Evolutionary conservation across 2,888 invertebrate species (phyloP), one percentile per base, ranked within the genome.

Genomic region (Drosophila kanekoi): DNA sequence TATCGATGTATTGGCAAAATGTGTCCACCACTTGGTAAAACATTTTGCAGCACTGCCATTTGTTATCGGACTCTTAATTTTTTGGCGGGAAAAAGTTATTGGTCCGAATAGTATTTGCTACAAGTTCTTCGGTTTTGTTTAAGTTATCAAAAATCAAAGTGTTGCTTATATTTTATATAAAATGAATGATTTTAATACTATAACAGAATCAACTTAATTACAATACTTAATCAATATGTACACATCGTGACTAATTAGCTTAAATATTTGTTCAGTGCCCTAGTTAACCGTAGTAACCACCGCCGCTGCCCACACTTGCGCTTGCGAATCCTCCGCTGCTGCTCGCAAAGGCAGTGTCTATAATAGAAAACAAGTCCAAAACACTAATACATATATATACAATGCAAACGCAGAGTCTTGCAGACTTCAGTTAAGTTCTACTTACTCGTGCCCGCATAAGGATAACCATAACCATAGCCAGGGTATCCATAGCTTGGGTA

Each of bases 291-390:
- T 87, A 86, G 37, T 77, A 86, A 32, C 84, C 83, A 11, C 69
- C 79, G 28, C 81, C 87, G 40, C 61, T 44, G 35, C 84, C 76
- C 28, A 68, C 87, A 79, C 85, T 78, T 23, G 87, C 85, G 16
- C 65, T 77, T 16, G 82, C 80, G 45, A 85, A 87, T 35, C 89
- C 89, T 14, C 85, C 80, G 38, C 63, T 89, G 72, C 86, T 86
- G 69, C 89, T 86, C 11, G 86, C 89, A 63, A 62, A 89, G 5
- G 86, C 86, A 14, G 89, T 87, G 52, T 71, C 86, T 86, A 87
- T 14, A 77, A 65, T 4, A 79, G 41, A 57, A 67, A 89, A 63
- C 82, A 86, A 5, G 68, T 73, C 86, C 86, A 86, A 56, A 89
- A 87, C 72, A 80, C 87, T 86, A 73, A 65, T n/a, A 40, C 37